Conservation (phyloP, 2,888 invertebrate species). For the Coecobrya sp. region DNA sequence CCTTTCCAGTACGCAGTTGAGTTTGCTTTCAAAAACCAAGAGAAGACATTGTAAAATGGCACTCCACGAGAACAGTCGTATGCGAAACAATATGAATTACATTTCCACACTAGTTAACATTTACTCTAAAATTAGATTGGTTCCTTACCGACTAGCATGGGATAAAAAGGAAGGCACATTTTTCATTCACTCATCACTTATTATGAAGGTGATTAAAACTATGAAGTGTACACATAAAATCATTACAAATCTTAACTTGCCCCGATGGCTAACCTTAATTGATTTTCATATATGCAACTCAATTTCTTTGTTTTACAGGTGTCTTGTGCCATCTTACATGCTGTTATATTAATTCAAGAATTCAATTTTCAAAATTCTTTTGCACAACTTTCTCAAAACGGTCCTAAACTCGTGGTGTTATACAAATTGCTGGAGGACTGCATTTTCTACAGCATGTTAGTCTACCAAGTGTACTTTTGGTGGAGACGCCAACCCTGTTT, state of each 20-base stretch:
- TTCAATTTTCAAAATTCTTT: background rate
- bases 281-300: background rate
- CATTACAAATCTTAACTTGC: background rate
- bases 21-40: too few species aligned
- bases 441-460: background rate
- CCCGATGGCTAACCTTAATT: background rate
- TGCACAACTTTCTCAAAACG: background rate
- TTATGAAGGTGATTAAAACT: background rate
- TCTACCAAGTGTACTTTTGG: conserved; percentile 29
- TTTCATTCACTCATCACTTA: background rate
- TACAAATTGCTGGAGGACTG: background rate
- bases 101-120: background rate
- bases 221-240: too few species aligned
- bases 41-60: too few species aligned
- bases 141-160: background rate
- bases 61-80: background rate
- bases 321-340: background rate
- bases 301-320: background rate
- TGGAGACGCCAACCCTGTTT: background rate
- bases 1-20: too few species aligned
- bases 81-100: background rate
- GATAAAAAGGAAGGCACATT: background rate
- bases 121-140: background rate
- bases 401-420: background rate
- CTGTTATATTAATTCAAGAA: background rate